A percentile compares a stretch with the other conserved stretches of the same genome.
Evolutionary conservation across 2,113 vertebrate genomes (phyloP).

Genomic region (Mesitornis unicolor): DNA sequence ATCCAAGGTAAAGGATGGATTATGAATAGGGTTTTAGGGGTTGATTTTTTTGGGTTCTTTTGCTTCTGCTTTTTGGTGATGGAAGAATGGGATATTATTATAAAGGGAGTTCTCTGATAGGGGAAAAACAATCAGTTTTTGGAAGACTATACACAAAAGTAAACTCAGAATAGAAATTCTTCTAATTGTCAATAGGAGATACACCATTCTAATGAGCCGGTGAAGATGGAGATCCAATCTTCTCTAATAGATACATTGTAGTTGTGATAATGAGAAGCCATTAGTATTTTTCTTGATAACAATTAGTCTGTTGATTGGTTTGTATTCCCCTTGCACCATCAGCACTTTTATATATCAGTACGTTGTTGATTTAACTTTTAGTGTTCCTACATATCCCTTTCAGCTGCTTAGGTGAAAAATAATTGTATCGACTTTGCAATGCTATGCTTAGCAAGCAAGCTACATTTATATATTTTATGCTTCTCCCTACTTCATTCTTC

Average conservation of each 20-base stretch:
- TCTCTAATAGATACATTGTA: neutral
- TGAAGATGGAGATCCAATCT: neutral
- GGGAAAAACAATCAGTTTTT: neutral
- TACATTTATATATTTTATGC: neutral
- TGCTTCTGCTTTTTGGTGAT: neutral
- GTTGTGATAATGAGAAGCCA: slow-evolving; percentile 24
- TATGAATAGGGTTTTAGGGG: neutral
- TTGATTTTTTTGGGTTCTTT: neutral
- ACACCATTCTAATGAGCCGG: neutral
- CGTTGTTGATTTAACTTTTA: neutral
- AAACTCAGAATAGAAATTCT: neutral
- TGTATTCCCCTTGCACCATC: neutral
- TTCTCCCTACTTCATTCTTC: neutral
- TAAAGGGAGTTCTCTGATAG: neutral
- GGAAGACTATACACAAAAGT: neutral
- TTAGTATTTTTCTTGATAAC: slow-evolving; percentile 50
- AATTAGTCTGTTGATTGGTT: slow-evolving; percentile 29
- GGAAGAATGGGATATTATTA: neutral
- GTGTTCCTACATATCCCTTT: neutral
- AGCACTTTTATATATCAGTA: slow-evolving; percentile 27
- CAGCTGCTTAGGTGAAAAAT: neutral
- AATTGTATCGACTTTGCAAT: slow-evolving; percentile 1
- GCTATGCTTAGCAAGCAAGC: neutral
- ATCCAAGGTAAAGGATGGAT: neutral
- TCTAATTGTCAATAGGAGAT: neutral